Evolutionary conservation across 2,797 vertebrate species (phyloP).

Genomic region (Lepilemur ruficaudatus): DNA sequence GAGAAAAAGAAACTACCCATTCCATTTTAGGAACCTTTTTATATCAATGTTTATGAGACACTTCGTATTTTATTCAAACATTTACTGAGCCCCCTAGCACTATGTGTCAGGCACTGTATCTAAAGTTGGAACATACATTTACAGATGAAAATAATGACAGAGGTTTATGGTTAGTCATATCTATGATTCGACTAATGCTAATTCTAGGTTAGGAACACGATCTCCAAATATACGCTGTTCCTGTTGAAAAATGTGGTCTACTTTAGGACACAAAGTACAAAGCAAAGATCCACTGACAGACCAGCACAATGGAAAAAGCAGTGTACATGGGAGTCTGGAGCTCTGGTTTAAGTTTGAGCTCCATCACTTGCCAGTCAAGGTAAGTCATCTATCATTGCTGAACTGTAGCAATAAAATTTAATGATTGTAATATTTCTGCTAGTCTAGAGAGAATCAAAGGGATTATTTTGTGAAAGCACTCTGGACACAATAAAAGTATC

Average conservation of each 20-base stretch:
- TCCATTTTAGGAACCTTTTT: background rate
- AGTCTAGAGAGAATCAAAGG: background rate
- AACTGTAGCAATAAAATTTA: background rate
- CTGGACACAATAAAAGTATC: background rate
- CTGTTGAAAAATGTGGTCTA: background rate
- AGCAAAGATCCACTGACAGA: background rate
- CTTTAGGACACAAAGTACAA: background rate
- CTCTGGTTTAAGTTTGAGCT: background rate
- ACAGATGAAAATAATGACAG: background rate
- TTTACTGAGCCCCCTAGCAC: background rate
- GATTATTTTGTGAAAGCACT: background rate
- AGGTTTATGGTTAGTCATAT: background rate
- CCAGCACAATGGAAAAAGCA: background rate
- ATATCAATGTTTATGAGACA: background rate
- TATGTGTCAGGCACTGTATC: background rate
- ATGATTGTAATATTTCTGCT: background rate
- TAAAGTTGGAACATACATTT: slow-evolving; percentile 28
- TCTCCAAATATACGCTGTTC: background rate
- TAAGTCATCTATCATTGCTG: background rate
- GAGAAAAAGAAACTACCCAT: background rate
- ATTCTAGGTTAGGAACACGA: background rate
- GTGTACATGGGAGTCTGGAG: background rate
- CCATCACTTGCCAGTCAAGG: background rate
- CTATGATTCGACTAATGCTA: background rate
- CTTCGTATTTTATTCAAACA: background rate